Percentiles rank a stretch among this genome's conserved stretches.
phyloP scores from a whole-genome alignment of 2,797 vertebrate species.

The Perodicticus potto region DNA sequence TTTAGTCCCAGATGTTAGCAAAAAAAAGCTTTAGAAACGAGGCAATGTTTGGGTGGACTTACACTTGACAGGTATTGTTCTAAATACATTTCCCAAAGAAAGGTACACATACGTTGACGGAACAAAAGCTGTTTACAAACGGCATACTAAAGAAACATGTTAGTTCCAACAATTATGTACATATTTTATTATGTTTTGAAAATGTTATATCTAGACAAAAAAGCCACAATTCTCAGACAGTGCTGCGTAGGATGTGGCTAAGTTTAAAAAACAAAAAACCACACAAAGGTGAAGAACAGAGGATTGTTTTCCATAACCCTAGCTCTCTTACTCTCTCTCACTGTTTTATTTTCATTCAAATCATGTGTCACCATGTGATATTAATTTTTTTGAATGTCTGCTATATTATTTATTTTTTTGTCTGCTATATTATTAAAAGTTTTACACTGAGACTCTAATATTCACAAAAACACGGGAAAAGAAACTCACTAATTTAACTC shows the following conservation, averaged over 20 bases:
- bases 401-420: not conserved
- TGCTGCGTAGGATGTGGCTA: not conserved
- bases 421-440: not conserved
- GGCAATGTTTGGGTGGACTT: not conserved
- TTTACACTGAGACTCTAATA: not conserved
- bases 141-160: not conserved
- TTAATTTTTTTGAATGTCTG: not conserved
- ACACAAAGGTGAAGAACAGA: not conserved
- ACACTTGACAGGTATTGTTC: constrained; percentile 39
- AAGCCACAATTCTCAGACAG: not conserved
- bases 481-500: not conserved
- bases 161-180: not conserved
- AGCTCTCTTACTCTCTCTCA: not conserved
- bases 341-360: not conserved
- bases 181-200: not conserved
- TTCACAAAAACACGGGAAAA: not conserved
- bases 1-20: constrained; percentile 1
- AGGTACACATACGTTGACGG: not conserved
- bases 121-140: not conserved
- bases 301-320: not conserved
- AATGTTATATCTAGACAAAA: not conserved
- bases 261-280: not conserved
- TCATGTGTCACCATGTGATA: not conserved
- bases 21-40: not conserved
- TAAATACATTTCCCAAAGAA: constrained; percentile 25